Evolutionary conservation across 2,888 invertebrate genomes (phyloP).

Genomic region (Troides aeacus): DNA sequence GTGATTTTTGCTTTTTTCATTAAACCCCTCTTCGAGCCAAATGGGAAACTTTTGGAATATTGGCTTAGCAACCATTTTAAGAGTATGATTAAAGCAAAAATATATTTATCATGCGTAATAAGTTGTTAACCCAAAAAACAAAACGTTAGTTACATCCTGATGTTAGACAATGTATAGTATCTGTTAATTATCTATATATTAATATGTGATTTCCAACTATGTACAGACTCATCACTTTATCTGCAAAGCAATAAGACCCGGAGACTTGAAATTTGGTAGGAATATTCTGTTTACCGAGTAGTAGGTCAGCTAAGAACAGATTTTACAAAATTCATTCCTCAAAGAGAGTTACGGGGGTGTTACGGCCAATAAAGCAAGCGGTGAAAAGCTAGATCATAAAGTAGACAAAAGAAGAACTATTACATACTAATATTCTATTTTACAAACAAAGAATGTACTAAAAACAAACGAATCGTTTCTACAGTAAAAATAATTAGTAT

Average conservation of each 20-base stretch:
- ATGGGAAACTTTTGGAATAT: slow-evolving; percentile 10
- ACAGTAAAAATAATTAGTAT: no score
- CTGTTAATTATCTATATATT: background rate
- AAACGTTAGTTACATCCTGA: no score
- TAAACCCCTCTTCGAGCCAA: slow-evolving; percentile 18
- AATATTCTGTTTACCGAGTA: no score
- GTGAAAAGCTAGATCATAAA: background rate
- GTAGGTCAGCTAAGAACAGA: no score
- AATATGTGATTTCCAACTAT: no score
- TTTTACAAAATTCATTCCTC: no score
- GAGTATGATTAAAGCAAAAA: background rate
- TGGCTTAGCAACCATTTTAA: background rate
- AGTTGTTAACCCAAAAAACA: no score
- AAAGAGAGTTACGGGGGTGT: no score
- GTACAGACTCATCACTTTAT: no score
- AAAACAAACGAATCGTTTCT: background rate
- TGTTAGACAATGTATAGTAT: background rate
- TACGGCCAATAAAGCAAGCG: no score
- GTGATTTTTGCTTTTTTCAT: slow-evolving; percentile 28
- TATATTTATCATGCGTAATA: background rate
- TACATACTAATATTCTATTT: background rate
- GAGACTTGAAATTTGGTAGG: no score
- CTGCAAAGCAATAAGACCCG: no score
- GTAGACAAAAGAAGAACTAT: background rate
- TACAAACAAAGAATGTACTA: background rate